Evolutionary conservation across 1,140 invertebrate genomes (phyloP).

Genomic region (Pinna nobilis): DNA sequence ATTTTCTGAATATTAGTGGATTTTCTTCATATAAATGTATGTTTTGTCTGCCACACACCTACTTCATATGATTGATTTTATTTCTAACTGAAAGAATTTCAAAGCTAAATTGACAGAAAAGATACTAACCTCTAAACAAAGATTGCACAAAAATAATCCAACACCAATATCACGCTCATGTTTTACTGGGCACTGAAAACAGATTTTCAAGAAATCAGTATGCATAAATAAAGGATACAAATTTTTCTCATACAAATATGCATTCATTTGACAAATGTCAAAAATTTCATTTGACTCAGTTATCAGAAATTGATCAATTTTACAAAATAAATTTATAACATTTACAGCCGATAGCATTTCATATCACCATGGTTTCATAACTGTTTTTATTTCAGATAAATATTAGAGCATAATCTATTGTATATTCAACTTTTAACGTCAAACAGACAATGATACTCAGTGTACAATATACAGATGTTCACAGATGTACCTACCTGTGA

Average conservation of each 20-base stretch:
- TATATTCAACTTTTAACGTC: not conserved
- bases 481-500: constrained; percentile 66
- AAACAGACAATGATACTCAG: not conserved
- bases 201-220: not conserved
- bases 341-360: no score
- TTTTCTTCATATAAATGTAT: no score
- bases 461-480: not conserved
- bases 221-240: not conserved
- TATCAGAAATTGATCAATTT: no score
- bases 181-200: constrained; percentile 78
- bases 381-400: not conserved
- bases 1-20: no score
- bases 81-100: not conserved
- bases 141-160: constrained; percentile 85
- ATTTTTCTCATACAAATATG: no score
- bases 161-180: constrained; percentile 82
- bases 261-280: no score
- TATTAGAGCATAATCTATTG: not conserved
- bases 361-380: not conserved
- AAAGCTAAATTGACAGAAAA: not conserved
- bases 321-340: no score
- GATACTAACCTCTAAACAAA: constrained; percentile 82
- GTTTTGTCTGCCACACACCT: no score
- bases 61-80: not conserved
- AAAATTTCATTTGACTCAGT: no score